Conservation (phyloP, 2,113 vertebrate genomes). For the Gorsachius goisagi region DNA sequence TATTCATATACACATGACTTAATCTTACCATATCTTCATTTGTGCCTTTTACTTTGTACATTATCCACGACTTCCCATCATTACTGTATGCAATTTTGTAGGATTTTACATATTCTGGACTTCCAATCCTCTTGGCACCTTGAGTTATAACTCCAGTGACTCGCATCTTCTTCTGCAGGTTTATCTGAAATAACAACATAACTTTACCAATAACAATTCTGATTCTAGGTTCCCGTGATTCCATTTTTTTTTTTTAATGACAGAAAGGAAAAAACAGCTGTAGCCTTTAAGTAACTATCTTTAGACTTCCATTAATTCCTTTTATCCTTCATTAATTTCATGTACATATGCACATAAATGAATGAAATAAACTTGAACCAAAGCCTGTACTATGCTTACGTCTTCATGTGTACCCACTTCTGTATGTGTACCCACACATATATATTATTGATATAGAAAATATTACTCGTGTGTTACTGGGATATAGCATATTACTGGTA, state of each 20-base stretch:
- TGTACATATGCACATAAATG: neutral
- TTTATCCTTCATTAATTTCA: neutral
- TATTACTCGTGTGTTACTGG: neutral
- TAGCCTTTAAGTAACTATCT: neutral
- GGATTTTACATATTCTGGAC: conserved; percentile 96
- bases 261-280: neutral
- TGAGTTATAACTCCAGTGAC: conserved; percentile 98
- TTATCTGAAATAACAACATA: conserved; percentile 82
- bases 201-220: neutral
- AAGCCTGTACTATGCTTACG: neutral
- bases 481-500: neutral
- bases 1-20: neutral
- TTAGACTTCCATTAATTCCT: neutral
- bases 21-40: conserved; percentile 91
- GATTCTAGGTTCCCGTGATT: neutral
- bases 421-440: fast-evolving
- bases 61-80: conserved; percentile 93
- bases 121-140: conserved; percentile 97
- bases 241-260: neutral
- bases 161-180: conserved; percentile 96
- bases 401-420: neutral
- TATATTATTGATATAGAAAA: neutral
- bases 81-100: conserved; percentile 98
- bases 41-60: conserved; percentile 94
- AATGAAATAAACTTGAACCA: neutral